These are phyloP conservation scores for Sphaerophoria taeniata DNA, from an alignment of 2,888 invertebrate species.

Conservation along the genomic window DNA sequence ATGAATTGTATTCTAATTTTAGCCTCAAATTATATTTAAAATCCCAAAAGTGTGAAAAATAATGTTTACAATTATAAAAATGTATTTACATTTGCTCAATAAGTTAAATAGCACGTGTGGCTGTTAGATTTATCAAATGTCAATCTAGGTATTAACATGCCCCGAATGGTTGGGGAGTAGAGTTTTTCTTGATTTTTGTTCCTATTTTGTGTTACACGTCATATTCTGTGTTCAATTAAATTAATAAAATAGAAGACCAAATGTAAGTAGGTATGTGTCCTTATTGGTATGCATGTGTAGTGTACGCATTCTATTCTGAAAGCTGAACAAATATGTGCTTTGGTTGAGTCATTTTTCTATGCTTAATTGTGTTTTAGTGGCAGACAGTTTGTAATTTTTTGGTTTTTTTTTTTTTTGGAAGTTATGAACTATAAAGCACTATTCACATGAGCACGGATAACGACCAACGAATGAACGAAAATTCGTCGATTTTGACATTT, in stretches of 20 bases:
- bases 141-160: background rate
- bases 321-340: conserved; percentile 2
- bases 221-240: conserved; percentile 3
- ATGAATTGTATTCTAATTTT: conserved; percentile 3
- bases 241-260: conserved; percentile 12
- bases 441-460: no score
- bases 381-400: background rate
- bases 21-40: background rate
- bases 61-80: conserved; percentile 4
- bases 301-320: background rate
- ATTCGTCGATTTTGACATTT: no score
- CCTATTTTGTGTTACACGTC: background rate
- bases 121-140: conserved; percentile 6
- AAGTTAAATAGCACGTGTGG: conserved; percentile 15
- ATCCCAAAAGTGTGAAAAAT: background rate
- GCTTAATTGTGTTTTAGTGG: conserved; percentile 17
- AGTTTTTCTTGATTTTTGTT: background rate
- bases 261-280: background rate
- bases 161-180: background rate
- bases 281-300: background rate
- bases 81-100: background rate
- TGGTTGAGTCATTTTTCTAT: background rate
- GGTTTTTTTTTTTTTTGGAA: background rate
- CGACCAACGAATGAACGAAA: no score
- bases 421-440: background rate